Evolutionary conservation across 2,888 invertebrate species (phyloP).

Genomic region (Harpalus rufipes): DNA sequence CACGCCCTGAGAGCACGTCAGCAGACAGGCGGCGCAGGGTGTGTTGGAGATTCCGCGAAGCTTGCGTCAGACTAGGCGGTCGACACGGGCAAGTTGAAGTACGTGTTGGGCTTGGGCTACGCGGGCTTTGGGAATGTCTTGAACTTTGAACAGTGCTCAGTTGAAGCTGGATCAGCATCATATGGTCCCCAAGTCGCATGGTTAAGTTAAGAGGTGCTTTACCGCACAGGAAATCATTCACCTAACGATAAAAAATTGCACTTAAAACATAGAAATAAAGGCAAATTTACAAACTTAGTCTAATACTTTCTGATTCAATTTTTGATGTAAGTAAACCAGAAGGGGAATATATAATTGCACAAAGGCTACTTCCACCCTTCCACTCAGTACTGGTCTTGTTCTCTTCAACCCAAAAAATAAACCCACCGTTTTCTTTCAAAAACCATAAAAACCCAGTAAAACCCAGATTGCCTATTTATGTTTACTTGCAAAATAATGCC

Average conservation of each 20-base stretch:
- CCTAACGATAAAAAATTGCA: conserved; percentile 76
- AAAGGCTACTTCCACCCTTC: too few species aligned
- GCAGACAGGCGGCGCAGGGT: conserved; percentile 93
- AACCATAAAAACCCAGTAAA: too few species aligned
- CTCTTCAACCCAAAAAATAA: too few species aligned
- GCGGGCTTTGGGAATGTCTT: conserved; percentile 71
- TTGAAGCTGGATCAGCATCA: conserved; percentile 98
- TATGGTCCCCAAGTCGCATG: conserved; percentile 97
- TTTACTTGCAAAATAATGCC: too few species aligned
- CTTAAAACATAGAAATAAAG: background rate
- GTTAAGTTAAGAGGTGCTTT: conserved; percentile 96
- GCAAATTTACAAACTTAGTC: too few species aligned
- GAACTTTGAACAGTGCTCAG: conserved; percentile 86
- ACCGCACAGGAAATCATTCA: conserved; percentile 96
- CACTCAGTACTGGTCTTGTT: too few species aligned
- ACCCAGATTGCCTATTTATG: too few species aligned
- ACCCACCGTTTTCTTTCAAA: too few species aligned
- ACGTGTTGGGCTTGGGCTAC: conserved; percentile 80
- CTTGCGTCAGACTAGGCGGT: conserved; percentile 86
- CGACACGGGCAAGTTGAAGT: conserved; percentile 74
- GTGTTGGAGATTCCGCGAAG: conserved; percentile 94
- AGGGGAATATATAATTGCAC: too few species aligned
- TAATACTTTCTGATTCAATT: too few species aligned
- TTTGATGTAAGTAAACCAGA: too few species aligned
- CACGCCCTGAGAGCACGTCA: conserved; percentile 85